Evolutionary conservation across 2,797 vertebrate species (phyloP).

Genomic region (Phaenicophaeus curvirostris): DNA sequence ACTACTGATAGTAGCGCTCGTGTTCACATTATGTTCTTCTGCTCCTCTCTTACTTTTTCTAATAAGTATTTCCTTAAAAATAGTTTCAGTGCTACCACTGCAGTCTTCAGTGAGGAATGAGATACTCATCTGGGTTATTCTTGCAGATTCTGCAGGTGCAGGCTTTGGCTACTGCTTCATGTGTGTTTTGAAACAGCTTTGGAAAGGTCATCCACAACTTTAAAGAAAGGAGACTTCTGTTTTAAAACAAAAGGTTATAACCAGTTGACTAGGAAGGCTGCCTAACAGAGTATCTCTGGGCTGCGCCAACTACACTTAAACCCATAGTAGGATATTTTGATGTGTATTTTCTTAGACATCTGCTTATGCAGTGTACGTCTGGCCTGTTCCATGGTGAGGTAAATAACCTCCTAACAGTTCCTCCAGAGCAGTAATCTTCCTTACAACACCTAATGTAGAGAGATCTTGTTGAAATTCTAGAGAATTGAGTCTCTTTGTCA

Average conservation of each 20-base stretch:
- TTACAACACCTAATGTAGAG: neutral
- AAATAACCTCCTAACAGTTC: neutral
- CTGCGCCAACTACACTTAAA: neutral
- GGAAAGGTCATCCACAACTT: neutral
- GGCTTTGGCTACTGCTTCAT: neutral
- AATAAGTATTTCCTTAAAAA: neutral
- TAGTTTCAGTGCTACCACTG: neutral
- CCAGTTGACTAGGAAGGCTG: neutral
- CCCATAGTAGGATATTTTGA: neutral
- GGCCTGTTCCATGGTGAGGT: neutral
- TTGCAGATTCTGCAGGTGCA: conserved; percentile 15
- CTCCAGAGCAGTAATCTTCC: neutral
- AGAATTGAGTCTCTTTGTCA: neutral
- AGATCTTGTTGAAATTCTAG: neutral
- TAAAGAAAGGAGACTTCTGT: neutral
- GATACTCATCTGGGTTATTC: neutral
- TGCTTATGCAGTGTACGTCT: neutral
- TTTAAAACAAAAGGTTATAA: neutral
- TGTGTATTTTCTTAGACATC: neutral
- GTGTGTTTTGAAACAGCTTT: neutral
- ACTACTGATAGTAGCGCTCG: neutral
- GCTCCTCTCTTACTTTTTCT: neutral
- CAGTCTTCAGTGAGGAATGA: neutral
- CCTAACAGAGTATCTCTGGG: neutral
- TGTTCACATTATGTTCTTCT: neutral